phyloP scores from a whole-genome alignment of 2,113 vertebrate species.

The Manacus vitellinus region DNA sequence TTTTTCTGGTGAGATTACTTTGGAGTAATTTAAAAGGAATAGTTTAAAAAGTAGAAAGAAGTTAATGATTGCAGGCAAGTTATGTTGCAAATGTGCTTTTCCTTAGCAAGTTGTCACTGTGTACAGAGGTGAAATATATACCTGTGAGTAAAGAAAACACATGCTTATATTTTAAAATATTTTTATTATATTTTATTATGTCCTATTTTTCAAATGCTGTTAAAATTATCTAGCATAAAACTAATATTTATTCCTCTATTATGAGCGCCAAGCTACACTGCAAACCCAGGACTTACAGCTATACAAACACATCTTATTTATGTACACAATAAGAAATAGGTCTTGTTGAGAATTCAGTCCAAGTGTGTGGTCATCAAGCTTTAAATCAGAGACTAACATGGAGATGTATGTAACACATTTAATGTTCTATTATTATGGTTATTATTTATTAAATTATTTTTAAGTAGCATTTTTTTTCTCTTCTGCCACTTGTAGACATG shows the following conservation, averaged over 20 bases:
- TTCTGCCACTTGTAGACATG: neutral
- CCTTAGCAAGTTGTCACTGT: slow-evolving; percentile 33
- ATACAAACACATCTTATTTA: slow-evolving; percentile 60
- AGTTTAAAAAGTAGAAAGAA: slow-evolving; percentile 18
- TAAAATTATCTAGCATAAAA: slow-evolving; percentile 68
- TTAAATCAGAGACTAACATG: slow-evolving; percentile 53
- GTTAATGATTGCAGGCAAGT: slow-evolving; percentile 47
- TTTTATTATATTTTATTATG: slow-evolving; percentile 69
- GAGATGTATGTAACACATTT: neutral
- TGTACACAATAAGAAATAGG: slow-evolving; percentile 11
- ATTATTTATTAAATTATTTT: slow-evolving; percentile 7
- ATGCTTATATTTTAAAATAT: slow-evolving; percentile 70
- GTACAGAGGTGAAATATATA: slow-evolving; percentile 59
- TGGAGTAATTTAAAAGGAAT: slow-evolving; percentile 43
- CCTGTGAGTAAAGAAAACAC: slow-evolving; percentile 39
- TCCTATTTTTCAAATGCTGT: slow-evolving; percentile 66
- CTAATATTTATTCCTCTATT: slow-evolving; percentile 74
- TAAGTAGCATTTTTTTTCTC: neutral
- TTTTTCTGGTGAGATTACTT: slow-evolving; percentile 35
- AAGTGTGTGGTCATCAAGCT: slow-evolving; percentile 46
- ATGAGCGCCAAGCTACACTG: slow-evolving; percentile 1
- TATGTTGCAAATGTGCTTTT: slow-evolving; percentile 24
- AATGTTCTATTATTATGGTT: neutral
- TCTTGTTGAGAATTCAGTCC: slow-evolving; percentile 12
- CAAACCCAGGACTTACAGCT: slow-evolving; percentile 55